Evolutionary conservation across 2,113 vertebrate genomes (phyloP), one percentile per base, ranked within the genome.

Genomic region (Forbesichthys papilliferus): DNA sequence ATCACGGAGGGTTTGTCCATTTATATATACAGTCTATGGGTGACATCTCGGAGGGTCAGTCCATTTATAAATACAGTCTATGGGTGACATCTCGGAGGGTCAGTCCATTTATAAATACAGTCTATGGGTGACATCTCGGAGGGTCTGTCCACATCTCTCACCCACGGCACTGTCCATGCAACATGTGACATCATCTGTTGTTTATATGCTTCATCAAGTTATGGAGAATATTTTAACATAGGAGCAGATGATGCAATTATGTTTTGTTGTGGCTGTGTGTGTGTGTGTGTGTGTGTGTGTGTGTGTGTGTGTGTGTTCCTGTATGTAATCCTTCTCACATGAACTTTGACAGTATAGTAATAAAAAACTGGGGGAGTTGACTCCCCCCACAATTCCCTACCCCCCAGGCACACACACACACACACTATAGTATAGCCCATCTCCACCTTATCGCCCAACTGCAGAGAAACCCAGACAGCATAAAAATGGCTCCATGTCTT

Each of bases 401-500:
- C 72, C 72, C 75, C 64, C 75, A 16, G 64, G 72, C 64, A 66
- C 33, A 65, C 74, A 69, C 69, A 48, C 65, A 69, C 64, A n/a
- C 46, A 7, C 51, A 33, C 79, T 73, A 58, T 54, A 58, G 74
- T 71, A 77, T 58, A 54, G 73, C 72, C 67, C 68, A 68, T 71
- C 87, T 79, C 65, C 75, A 75, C 81, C 92, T 93, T 94, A 94
- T 94, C 92, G 86, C 84, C 81, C 13, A 64, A 84, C 81, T 78
- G 81, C 93, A 94, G 91, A 91, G 77, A 75, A 53, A 79, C 79
- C 73, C 74, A 81, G 83, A 82, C 82, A 74, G 85, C 85, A 90
- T 87, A 85, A 90, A 91, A 93, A 92, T 61, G 79, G 77, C 81
- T 84, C 87, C 89, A 82, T 77, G 88, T 88, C 86, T 92, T 91